Percentiles rank a stretch among this genome's conserved stretches.
phyloP scores from a whole-genome alignment of 2,113 vertebrate species.

The Chauna torquata region DNA sequence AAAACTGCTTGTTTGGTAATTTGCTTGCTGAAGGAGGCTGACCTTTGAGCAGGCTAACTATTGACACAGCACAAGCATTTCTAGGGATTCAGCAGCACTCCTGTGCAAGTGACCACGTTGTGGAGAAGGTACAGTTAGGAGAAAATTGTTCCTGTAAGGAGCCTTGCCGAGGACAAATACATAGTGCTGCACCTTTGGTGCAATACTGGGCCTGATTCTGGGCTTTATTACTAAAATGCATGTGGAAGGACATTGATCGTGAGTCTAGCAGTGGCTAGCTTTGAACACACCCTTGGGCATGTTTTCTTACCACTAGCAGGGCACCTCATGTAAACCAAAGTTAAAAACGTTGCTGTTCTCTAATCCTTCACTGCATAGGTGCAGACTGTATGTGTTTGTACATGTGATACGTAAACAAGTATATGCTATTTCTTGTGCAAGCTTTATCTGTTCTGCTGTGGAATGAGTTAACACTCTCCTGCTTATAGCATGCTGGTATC shows the following conservation, averaged over 20 bases:
- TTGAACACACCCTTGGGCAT: background rate
- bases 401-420: background rate
- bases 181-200: background rate
- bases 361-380: background rate
- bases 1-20: background rate
- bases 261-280: background rate
- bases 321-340: background rate
- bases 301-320: background rate
- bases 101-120: background rate
- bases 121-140: background rate
- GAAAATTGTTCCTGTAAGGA: background rate
- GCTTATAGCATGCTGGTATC: background rate
- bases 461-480: background rate
- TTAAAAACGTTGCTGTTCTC: background rate
- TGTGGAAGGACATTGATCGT: background rate
- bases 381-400: background rate
- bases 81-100: background rate
- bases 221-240: background rate
- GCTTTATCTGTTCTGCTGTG: background rate
- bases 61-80: background rate
- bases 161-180: background rate
- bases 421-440: background rate
- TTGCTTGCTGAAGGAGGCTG: background rate
- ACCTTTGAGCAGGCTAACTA: background rate
- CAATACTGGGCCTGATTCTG: background rate